Conservation (phyloP, 2,113 vertebrate species). For the Glaucidium brasilianum region DNA sequence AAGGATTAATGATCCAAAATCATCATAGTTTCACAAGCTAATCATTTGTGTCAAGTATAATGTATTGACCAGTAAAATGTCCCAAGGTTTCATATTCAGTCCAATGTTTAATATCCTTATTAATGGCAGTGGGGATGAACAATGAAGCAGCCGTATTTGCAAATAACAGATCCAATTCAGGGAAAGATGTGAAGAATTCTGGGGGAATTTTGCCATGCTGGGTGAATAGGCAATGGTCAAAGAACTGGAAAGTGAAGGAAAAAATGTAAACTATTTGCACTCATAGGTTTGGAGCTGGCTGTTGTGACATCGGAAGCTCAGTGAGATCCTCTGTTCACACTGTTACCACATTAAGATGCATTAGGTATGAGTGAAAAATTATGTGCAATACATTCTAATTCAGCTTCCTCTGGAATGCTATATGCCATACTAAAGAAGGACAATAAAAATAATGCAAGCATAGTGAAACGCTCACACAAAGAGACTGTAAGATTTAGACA, state of each 20-base stretch:
- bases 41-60: conserved; percentile 2
- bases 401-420: background rate
- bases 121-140: background rate
- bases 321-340: background rate
- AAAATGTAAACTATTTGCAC: background rate
- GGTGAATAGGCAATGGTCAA: background rate
- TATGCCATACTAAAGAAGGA: background rate
- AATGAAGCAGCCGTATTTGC: background rate
- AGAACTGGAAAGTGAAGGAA: background rate
- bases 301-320: background rate
- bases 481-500: background rate
- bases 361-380: background rate
- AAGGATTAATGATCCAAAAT: conserved; percentile 21
- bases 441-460: conserved; percentile 45
- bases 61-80: conserved; percentile 29
- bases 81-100: background rate
- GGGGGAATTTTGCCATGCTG: background rate
- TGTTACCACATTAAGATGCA: background rate
- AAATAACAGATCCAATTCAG: background rate
- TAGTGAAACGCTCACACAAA: background rate
- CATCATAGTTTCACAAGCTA: background rate
- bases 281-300: background rate
- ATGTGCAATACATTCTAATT: background rate
- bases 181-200: background rate
- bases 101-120: background rate